Base-by-base conservation (phyloP, 2,797 vertebrate genomes). In the Parotocinclus haroldoi region DNA sequence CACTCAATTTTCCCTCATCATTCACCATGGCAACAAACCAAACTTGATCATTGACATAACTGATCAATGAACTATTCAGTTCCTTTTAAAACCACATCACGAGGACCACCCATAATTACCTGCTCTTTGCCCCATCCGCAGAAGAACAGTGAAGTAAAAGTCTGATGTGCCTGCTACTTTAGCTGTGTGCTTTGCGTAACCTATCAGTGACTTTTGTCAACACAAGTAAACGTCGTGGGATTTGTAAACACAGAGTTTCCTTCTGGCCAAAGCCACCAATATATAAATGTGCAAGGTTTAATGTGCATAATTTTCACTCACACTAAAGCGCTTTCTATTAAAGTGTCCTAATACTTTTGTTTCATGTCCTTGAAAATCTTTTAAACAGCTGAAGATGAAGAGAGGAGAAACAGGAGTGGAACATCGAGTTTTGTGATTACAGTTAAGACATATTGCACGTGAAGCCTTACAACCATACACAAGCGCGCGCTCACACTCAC, bases 361-460 rank as follows among this genome's bases (percentile, higher is more conserved):
- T 50, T 66, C 63, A 62, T 61, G n/a, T 19, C 46, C 44, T 36
- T 16, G 12, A 27, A 70, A 62, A 46, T 67, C 54, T 64, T 71
- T 63, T 46, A 9, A 38, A 46, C 18, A 50, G 51, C 40, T 52
- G 37, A 46, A 65, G 49, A 3, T 50, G 58, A 27, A 61, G 16
- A 58, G 51, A 38, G 18, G 55, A 16, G 11, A 46, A 71, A 68
- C n/a, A 11, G 4, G 48, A 16, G 8, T 50, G 4, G 45, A 52
- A 74, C 50, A 63, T 38, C 52, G 70, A 59, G 55, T 9, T 58
- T 78, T 66, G 54, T 52, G 69, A 62, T 64, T 77, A 77, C 57
- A 69, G 73, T 82, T 86, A 74, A 80, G 85, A 85, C 81, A 79
- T 84, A 68, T 81, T 85, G 82, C 83, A 89, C 81, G 87, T 87